Base-by-base conservation (phyloP, 2,797 vertebrate genomes). In the Lates japonicus region DNA sequence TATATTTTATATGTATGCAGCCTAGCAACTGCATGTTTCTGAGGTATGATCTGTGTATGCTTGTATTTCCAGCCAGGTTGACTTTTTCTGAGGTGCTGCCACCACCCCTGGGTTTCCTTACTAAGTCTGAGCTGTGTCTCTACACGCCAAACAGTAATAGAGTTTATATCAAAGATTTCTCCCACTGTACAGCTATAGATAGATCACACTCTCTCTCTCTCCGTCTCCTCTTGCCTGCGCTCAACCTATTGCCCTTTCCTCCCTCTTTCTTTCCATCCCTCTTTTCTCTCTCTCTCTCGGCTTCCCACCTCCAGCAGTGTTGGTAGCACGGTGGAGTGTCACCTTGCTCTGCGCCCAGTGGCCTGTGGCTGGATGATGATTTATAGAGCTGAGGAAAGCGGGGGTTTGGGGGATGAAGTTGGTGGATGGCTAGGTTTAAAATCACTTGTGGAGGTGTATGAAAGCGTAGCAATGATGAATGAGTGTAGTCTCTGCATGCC, bases 361-460 rank as follows among this genome's bases (percentile, higher is more conserved):
- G 88, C 89, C 81, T 80, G 83, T 86, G 85, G 87, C 89, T 85
- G 74, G 81, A 88, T 86, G 85, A 87, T 92, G 93, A 94, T 93
- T 93, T 93, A 93, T 94, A 61, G 85, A 61, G 85, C 72, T 46
- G 62, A 46, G 78, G 70, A 83, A 85, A 84, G 76, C 29, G 4
- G 66, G 72, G 67, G 75, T 77, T 69, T 76, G 80, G 67, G 66
- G 87, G 77, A 90, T 87, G 87, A 83, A 82, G 72, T 86, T 78
- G 78, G 81, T 88, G 82, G 84, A 90, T 79, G 76, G 82, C 70
- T 78, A 46, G 81, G 54, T 89, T 90, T 83, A 84, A 89, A 91
- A 90, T 91, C 80, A 91, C 85, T 88, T 84, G 86, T 92, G 90
- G 87, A 77, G n/a, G 62, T 59, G 81, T 80, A 55, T 74, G 76